Percentiles rank a stretch among this genome's conserved stretches.
Evolutionary conservation across 2,888 invertebrate species (phyloP).

Genomic region (Linyphia triangularis): DNA sequence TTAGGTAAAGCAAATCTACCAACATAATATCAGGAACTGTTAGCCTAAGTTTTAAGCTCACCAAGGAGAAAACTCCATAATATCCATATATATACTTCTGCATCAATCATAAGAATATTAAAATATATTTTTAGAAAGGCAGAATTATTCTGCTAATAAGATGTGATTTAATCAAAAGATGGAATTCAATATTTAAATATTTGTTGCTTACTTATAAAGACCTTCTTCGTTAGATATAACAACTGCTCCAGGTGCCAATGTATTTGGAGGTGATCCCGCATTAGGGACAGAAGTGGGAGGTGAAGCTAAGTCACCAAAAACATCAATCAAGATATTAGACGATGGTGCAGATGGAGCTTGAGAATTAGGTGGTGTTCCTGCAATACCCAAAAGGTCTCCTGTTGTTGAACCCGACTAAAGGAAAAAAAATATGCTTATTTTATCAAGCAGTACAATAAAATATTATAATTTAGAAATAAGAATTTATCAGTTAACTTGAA

Average conservation of each 20-base stretch:
- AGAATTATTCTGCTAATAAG: too few species aligned
- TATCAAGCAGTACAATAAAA: not conserved
- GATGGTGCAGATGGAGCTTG: conserved; percentile 83
- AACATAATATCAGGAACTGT: too few species aligned
- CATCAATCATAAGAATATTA: too few species aligned
- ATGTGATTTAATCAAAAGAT: too few species aligned
- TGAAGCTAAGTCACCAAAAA: conserved; percentile 89
- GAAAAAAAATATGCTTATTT: not conserved
- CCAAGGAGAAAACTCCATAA: too few species aligned
- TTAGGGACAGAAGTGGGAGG: conserved; percentile 81
- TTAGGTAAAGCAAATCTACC: too few species aligned
- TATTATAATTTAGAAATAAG: not conserved
- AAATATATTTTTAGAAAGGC: too few species aligned
- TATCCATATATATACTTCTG: too few species aligned
- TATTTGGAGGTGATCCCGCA: conserved; percentile 34
- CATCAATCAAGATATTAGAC: conserved; percentile 91
- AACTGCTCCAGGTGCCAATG: conserved; percentile 69
- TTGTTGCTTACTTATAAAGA: conserved; percentile 89
- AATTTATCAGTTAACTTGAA: not conserved
- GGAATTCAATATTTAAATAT: too few species aligned
- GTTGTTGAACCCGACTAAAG: conserved; percentile 80
- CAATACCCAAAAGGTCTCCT: conserved; percentile 76
- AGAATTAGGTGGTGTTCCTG: conserved; percentile 75
- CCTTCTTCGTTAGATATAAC: conserved; percentile 84
- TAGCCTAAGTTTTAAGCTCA: too few species aligned